Evolutionary conservation across 1,140 invertebrate genomes (phyloP), one percentile per base, ranked within the genome.

Genomic region (Pogonomyrmex barbatus): DNA sequence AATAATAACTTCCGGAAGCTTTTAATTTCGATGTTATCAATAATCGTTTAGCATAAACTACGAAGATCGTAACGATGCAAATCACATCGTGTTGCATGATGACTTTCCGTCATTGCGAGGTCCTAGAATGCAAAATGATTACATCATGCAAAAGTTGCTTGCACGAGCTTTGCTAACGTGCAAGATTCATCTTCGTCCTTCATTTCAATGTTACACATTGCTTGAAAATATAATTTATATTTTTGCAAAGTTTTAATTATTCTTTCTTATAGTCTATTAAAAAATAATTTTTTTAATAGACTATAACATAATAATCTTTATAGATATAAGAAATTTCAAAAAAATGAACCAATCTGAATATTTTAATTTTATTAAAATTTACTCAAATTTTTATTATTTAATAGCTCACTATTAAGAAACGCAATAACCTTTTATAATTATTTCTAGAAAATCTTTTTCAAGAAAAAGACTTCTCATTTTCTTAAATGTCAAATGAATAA

Each of bases 401-500:
- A 24, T 39, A 5, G n/a, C 17, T 62, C 12, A 30, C 36, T 17
- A 2, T 79, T 39, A 58, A 52, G 60, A 24, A 6, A 56, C 2
- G 52, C 42, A 45, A 39, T 14, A 0, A 50, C 12, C 4, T 4
- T 5, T 30, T 6, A 39, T 50, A 63, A 63, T 24, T 10, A 12
- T 52, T 65, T 52, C 3, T 33, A 50, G 62, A 67, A 39, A 24
- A 75, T 2, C 10, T 4, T 36, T 70, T 81, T 45, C 2, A 4
- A 73, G 47, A 56, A 65, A 71, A 6, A 4, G n/a, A 0, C 1
- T 62, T 9, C 17, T 83, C 8, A 12, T 36, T 73, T 83, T 58
- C 10, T 12, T 75, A 83, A 83, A 83, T 75, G 68, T 71, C 79
- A 73, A 71, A 73, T 17, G 42, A 83, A 39, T 12, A 36, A 47